Conservation (phyloP, 2,797 vertebrate species). For the Lepus oiostolus region DNA sequence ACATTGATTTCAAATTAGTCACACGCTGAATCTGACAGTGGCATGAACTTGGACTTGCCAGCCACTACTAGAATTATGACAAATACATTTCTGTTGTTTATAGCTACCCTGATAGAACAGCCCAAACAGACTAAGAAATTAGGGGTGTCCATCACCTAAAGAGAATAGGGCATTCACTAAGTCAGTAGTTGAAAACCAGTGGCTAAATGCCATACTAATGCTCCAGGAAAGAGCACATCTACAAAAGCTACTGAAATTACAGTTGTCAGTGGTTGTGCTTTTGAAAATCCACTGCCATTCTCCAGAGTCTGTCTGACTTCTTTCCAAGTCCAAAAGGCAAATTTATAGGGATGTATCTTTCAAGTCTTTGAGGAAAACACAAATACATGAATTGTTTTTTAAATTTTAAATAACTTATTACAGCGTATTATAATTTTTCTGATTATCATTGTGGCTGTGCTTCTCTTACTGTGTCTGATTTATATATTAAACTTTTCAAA, state of each 20-base stretch:
- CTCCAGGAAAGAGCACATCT: background rate
- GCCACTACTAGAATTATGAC: background rate
- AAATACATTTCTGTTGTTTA: background rate
- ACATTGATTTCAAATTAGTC: no score
- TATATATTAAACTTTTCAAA: no score
- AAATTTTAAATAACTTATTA: no score
- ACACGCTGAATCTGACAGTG: background rate
- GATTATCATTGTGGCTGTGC: no score
- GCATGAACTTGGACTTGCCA: background rate
- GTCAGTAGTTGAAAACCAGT: background rate
- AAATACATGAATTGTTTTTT: background rate
- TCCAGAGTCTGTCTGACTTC: background rate
- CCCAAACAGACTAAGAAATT: no score
- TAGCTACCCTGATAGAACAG: no score
- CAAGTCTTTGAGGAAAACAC: background rate
- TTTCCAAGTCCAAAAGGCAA: background rate
- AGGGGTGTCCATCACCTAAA: background rate
- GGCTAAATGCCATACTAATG: background rate
- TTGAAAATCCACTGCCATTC: background rate
- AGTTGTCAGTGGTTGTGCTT: slow-evolving; percentile 1
- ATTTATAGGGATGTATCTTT: background rate
- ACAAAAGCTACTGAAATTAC: slow-evolving; percentile 6
- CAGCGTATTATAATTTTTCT: no score
- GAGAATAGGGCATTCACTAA: background rate
- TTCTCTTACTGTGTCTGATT: no score